These are phyloP conservation scores for Idris sp. DNA, from an alignment of 1,140 invertebrate species.

Conservation along the genomic window DNA sequence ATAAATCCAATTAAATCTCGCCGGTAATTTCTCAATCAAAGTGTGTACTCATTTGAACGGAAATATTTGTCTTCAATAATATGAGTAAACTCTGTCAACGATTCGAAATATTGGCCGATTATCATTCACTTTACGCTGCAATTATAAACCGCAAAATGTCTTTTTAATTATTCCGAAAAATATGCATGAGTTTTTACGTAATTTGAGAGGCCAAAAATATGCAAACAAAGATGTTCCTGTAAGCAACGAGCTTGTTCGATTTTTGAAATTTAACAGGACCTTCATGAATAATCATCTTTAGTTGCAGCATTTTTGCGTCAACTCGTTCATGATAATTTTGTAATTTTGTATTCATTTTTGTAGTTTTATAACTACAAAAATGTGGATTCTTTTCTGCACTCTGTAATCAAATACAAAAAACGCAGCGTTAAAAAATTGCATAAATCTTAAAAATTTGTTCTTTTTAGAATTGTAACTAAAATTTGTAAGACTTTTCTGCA, in stretches of 20 bases:
- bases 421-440: too few relatives aligned
- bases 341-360: too few relatives aligned
- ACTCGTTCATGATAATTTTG: too few relatives aligned
- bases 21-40: conserved; percentile 56
- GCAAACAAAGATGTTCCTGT: conserved; percentile 49
- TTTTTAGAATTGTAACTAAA: too few relatives aligned
- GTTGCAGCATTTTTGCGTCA: too few relatives aligned
- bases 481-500: too few relatives aligned
- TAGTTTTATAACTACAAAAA: too few relatives aligned
- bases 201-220: conserved; percentile 26
- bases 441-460: too few relatives aligned
- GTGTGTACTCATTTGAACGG: conserved; percentile 17
- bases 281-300: conserved; percentile 54
- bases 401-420: too few relatives aligned
- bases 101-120: conserved; percentile 25
- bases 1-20: conserved; percentile 54
- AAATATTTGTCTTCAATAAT: conserved; percentile 14
- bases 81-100: conserved; percentile 28
- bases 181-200: conserved; percentile 46
- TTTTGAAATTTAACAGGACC: conserved; percentile 12
- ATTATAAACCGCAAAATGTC: conserved; percentile 25
- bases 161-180: conserved; percentile 42
- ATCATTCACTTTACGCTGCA: conserved; percentile 30
- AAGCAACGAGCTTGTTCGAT: conserved; percentile 27
- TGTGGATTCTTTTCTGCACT: too few relatives aligned